Evolutionary conservation across 2,888 invertebrate species (phyloP).

Genomic region (Lasioglossum oenotherae): DNA sequence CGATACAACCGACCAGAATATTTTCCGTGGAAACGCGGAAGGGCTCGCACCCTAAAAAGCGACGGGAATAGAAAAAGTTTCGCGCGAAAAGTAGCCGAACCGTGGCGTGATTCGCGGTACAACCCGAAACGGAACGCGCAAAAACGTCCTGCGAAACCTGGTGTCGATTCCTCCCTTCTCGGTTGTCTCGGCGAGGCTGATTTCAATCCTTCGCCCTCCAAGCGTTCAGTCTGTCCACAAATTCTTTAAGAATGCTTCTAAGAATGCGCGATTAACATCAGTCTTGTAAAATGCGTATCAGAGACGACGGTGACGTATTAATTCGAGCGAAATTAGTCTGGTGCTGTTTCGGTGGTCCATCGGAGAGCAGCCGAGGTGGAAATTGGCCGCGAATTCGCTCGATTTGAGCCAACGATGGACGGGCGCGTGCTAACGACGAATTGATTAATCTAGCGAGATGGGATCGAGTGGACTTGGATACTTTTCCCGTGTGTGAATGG

Average conservation of each 20-base stretch:
- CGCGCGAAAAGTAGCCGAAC: constrained; percentile 50
- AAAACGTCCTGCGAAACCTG: background rate
- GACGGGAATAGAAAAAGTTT: constrained; percentile 72
- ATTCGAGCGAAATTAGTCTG: background rate
- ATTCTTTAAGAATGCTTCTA: too few species aligned
- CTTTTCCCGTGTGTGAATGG: constrained; percentile 48
- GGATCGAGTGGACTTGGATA: constrained; percentile 23
- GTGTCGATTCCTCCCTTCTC: background rate
- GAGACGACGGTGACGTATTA: background rate
- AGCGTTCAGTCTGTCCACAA: too few species aligned
- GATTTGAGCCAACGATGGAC: background rate
- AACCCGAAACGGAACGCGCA: background rate
- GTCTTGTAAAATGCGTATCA: background rate
- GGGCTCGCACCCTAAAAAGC: constrained; percentile 55
- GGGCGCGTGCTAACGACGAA: background rate
- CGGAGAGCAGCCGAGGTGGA: background rate
- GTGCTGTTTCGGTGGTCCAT: background rate
- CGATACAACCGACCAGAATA: constrained; percentile 53
- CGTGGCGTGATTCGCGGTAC: background rate
- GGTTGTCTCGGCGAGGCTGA: background rate
- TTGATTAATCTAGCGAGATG: constrained; percentile 40
- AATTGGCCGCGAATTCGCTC: background rate
- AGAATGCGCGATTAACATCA: too few species aligned
- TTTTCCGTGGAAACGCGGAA: constrained; percentile 77
- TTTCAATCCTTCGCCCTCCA: background rate